Evolutionary conservation across 2,113 vertebrate species (phyloP).

Genomic region (Muntiacus reevesi): DNA sequence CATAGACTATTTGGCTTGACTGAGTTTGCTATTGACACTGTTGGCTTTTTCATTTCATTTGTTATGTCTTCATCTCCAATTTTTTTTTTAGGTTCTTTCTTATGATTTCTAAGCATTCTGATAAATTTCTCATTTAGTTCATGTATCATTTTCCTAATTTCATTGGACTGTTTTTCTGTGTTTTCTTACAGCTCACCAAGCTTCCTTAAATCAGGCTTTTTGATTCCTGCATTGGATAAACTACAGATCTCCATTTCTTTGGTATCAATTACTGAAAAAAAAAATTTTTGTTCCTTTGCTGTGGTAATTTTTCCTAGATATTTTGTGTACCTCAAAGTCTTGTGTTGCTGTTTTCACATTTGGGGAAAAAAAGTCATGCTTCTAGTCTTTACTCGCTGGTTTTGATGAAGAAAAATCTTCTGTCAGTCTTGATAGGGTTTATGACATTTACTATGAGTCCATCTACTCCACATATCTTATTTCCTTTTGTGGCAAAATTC

Average conservation of each 20-base stretch:
- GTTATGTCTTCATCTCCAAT: not conserved
- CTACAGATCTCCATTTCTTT: not conserved
- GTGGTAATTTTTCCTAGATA: not conserved
- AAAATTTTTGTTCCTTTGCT: not conserved
- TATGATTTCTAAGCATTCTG: not conserved
- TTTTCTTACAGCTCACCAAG: not conserved
- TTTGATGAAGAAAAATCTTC: not conserved
- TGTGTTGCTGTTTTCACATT: not conserved
- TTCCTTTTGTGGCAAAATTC: not conserved
- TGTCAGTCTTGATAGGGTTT: not conserved
- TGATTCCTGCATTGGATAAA: not conserved
- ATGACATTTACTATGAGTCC: not conserved
- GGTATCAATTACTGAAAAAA: not conserved
- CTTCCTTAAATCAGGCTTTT: not conserved
- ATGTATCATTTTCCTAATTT: not conserved
- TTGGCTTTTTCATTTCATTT: not conserved
- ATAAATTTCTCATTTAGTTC: not conserved
- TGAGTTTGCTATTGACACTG: not conserved
- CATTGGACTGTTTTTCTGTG: not conserved
- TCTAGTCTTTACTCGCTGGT: not conserved
- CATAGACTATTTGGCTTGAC: not conserved
- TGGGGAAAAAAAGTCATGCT: not conserved
- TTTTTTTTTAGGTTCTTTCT: not conserved
- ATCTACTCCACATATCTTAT: not conserved
- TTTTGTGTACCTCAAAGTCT: not conserved